A percentile compares a stretch with the other conserved stretches of the same genome.
Conservation (phyloP, 2,888 invertebrate species). For the Venusia cambrica region DNA sequence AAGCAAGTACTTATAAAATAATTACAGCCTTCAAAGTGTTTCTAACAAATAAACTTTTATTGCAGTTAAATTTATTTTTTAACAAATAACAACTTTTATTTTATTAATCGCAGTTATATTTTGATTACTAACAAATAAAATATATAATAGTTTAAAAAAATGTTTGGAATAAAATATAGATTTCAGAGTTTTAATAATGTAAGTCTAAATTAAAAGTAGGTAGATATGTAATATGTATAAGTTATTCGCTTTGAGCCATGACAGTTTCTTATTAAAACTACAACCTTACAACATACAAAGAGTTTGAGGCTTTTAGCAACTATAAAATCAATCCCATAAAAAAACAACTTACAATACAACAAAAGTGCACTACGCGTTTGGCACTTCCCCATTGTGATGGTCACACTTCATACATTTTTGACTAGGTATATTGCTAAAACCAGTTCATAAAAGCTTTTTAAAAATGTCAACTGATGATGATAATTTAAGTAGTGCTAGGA, state of each 20-base stretch:
- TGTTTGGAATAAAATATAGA: too few species aligned
- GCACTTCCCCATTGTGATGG: conserved; percentile 56
- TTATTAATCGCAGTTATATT: too few species aligned
- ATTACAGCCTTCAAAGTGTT: conserved; percentile 23
- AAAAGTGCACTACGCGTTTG: conserved; percentile 63
- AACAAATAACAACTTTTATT: not conserved
- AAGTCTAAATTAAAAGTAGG: not conserved
- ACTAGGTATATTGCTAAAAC: conserved; percentile 51
- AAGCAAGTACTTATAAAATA: conserved; percentile 22
- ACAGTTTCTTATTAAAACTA: too few species aligned
- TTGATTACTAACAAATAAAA: too few species aligned
- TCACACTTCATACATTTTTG: conserved; percentile 50
- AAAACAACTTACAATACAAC: conserved; percentile 32
- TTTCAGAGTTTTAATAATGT: too few species aligned
- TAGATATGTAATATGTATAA: not conserved
- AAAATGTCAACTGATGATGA: conserved; percentile 15
- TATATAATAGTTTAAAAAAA: too few species aligned
- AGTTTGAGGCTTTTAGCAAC: conserved; percentile 16
- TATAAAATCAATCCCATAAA: conserved; percentile 44
- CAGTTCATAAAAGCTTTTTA: conserved; percentile 13
- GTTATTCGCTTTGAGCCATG: too few species aligned
- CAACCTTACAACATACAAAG: too few species aligned
- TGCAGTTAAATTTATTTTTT: conserved; percentile 3
- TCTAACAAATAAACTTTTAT: conserved; percentile 3
- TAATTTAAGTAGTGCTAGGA: too few species aligned